A percentile compares a stretch with the other conserved stretches of the same genome.
Evolutionary conservation across 2,888 invertebrate genomes (phyloP).

Genomic region (Melieria omissa): DNA sequence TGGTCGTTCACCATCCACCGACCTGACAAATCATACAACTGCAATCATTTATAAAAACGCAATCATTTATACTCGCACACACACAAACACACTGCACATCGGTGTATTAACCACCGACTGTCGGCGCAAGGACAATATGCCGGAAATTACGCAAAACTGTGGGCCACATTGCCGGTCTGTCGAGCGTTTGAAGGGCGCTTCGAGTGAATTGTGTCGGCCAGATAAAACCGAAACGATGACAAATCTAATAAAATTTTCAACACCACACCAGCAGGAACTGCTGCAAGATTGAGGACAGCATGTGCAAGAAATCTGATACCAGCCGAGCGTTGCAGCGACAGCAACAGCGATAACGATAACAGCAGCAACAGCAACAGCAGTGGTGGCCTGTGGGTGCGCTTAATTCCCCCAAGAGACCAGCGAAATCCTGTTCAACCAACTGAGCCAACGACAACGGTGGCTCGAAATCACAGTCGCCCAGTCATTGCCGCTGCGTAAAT

Average conservation of each 20-base stretch:
- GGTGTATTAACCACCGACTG: slow-evolving; percentile 18
- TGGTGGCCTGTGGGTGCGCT: not conserved
- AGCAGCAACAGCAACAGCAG: slow-evolving; percentile 7
- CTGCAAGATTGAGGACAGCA: too few relatives aligned
- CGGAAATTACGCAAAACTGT: slow-evolving; percentile 42
- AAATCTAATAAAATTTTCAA: slow-evolving; percentile 44
- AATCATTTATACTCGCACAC: slow-evolving; percentile 24
- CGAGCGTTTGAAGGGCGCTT: slow-evolving; percentile 16
- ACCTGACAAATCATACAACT: slow-evolving; percentile 7
- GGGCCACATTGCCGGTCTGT: not conserved
- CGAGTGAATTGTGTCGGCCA: slow-evolving; percentile 7
- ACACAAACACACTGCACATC: not conserved
- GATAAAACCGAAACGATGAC: slow-evolving; percentile 31
- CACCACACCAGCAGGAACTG: slow-evolving; percentile 24
- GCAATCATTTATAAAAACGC: slow-evolving; percentile 25
- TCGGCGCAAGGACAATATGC: slow-evolving; percentile 44
- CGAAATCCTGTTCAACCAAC: too few relatives aligned
- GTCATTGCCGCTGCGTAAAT: too few relatives aligned
- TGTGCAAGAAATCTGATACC: too few relatives aligned
- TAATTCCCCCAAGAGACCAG: slow-evolving; percentile 29
- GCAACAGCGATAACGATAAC: not conserved
- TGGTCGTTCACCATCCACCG: not conserved
- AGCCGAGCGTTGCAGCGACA: not conserved
- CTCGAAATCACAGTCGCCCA: slow-evolving; percentile 13
- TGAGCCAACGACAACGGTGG: too few relatives aligned